Percentiles rank a stretch among this genome's conserved stretches.
These are phyloP conservation scores for Chrysaora quinquecirrha DNA, from an alignment of 30 jellyfish, hydroid and myxozoan species.

Conservation along the genomic window DNA sequence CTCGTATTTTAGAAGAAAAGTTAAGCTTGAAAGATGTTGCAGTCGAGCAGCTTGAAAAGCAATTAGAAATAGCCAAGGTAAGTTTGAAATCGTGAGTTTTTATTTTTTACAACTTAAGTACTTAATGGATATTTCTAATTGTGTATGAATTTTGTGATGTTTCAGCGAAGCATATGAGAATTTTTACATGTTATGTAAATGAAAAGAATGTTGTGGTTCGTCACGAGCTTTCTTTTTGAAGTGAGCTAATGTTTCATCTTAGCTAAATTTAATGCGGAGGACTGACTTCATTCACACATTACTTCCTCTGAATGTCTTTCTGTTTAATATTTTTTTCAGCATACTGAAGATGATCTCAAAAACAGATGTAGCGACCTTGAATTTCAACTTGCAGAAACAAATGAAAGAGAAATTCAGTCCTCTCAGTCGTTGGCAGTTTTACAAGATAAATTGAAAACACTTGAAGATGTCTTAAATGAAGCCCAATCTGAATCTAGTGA, in stretches of 20 bases:
- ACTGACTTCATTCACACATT: no score
- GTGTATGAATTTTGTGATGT: no score
- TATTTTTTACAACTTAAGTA: no score
- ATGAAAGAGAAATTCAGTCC: slow-evolving; percentile 59
- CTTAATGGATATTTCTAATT: no score
- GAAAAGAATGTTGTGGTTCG: no score
- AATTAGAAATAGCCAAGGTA: slow-evolving; percentile 62
- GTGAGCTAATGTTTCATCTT: no score
- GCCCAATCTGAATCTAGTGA: slow-evolving; percentile 50
- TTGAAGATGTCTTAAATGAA: slow-evolving; percentile 41
- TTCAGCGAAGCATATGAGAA: no score
- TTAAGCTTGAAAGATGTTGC: slow-evolving; percentile 54
- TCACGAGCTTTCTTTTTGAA: no score
- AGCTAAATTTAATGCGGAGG: no score
- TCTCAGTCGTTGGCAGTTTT: slow-evolving; percentile 36
- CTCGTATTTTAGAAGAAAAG: slow-evolving; percentile 37
- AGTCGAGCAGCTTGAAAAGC: slow-evolving; percentile 34
- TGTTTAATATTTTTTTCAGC: slow-evolving; percentile 47
- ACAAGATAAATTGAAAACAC: slow-evolving; percentile 43
- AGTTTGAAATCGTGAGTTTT: not conserved
- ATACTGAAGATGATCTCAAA: slow-evolving; percentile 44
- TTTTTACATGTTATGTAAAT: no score
- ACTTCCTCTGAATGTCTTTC: no score
- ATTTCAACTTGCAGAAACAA: slow-evolving; percentile 53
- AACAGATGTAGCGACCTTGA: slow-evolving; percentile 61